Evolutionary conservation across 2,113 vertebrate genomes (phyloP).

Genomic region (Seriola dumerili): DNA sequence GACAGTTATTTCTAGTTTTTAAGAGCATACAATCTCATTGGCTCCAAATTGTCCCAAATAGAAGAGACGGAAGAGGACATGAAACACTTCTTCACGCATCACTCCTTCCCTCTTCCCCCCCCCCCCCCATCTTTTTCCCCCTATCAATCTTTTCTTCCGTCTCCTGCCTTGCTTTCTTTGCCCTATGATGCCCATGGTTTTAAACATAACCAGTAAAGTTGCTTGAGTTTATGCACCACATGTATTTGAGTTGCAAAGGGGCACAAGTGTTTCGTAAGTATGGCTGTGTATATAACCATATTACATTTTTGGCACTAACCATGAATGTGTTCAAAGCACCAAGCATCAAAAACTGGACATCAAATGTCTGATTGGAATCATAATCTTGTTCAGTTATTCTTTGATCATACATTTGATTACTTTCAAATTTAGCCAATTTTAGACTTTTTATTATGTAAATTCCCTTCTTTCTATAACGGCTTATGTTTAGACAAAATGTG

Average conservation of each 20-base stretch:
- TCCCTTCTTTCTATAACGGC: neutral
- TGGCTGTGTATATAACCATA: too few species aligned
- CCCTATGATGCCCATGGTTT: neutral
- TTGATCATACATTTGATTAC: neutral
- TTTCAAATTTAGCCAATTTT: neutral
- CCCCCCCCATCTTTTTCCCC: neutral
- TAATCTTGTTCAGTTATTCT: neutral
- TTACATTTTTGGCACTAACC: too few species aligned
- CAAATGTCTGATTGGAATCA: neutral
- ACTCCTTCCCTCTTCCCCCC: neutral
- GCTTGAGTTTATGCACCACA: neutral
- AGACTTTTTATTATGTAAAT: neutral
- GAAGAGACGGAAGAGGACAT: neutral
- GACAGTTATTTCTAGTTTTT: neutral
- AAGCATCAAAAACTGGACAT: neutral
- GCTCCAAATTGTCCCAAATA: slow-evolving; percentile 5
- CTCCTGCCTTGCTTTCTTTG: slow-evolving; percentile 7
- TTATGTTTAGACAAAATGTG: neutral
- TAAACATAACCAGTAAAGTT: neutral
- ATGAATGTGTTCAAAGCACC: too few species aligned
- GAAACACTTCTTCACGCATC: neutral
- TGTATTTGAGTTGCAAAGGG: neutral
- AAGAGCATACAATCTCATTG: neutral
- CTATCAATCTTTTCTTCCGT: slow-evolving; percentile 6
- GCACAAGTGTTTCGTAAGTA: neutral